Evolutionary conservation across 1,140 invertebrate species (phyloP), one percentile per base, ranked within the genome.

Genomic region (Drosophila tani): DNA sequence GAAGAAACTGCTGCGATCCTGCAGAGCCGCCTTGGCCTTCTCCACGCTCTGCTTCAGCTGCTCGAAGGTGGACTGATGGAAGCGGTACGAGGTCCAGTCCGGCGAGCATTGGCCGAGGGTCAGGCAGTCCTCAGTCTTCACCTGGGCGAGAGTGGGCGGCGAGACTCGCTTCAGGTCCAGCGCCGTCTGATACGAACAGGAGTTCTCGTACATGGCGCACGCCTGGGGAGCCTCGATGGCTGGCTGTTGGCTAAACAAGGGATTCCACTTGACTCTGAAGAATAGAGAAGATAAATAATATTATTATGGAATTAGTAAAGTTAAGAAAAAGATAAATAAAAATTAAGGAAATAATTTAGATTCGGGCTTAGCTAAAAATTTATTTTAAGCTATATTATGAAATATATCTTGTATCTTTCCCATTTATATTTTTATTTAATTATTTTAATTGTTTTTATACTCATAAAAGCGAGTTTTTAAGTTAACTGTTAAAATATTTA

Each of bases 31-130:
- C 91, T 98, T 98, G 12, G 97, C 97, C 92, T 97, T 97, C 91
- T 97, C 97, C 27, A 97, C 96, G 81, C 96, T 97, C 86, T 98
- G 97, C 82, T 97, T 98, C 19, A 97, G 94, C 90, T 97, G 96
- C 91, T 97, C 96, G 93, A 97, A 97, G 14, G 97, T 97, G 69
- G 95, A 96, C 64, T 96, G 95, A 91, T 96, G 95, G 60, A 96
- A 95, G 50, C 96, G 94, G 91, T 96, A 96, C 11, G 95, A 95
- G 0, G 95, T 94, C 95, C 96, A 96, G 87, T 96, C 96, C 55
- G 94, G 94, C 66, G 94, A 91, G 53, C 92, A 93, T 65, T 93
- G 92, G 5, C 91, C 91, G 41, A 93, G 50, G 12, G 92, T 94
- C 63, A 93, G 93, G 93, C 94, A 95, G 65, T 94, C 95, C 93